These are phyloP conservation scores for Trematocara variabile DNA, from an alignment of 2,113 vertebrate genomes.

Conservation along the genomic window DNA sequence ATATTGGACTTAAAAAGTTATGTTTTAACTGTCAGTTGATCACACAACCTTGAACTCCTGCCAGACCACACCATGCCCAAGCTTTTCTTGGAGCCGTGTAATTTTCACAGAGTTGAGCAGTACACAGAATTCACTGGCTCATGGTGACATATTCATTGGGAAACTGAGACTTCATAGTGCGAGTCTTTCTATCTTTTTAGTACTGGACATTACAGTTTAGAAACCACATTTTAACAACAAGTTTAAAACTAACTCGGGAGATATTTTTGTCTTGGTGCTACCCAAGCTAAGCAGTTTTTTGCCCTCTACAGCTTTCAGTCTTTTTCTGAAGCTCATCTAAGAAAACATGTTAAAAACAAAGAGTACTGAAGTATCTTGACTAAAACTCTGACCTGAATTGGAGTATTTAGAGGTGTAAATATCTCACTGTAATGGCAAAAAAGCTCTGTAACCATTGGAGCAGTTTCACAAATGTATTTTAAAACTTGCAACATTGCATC, in stretches of 20 bases:
- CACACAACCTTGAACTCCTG: neutral
- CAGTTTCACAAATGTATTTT: neutral
- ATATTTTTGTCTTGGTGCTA: neutral
- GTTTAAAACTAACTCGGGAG: neutral
- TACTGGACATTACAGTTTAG: neutral
- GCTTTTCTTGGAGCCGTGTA: neutral
- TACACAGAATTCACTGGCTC: neutral
- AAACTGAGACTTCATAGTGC: neutral
- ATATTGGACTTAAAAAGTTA: neutral
- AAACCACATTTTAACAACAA: neutral
- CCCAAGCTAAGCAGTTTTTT: neutral
- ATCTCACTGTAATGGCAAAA: neutral
- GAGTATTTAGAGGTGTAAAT: neutral
- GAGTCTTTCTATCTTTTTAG: neutral
- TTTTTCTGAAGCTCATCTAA: neutral
- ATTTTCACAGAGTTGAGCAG: neutral
- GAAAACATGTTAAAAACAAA: neutral
- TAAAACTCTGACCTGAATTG: neutral
- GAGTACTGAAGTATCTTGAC: neutral
- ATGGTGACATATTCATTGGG: neutral
- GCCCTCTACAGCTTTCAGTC: neutral
- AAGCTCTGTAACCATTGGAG: neutral
- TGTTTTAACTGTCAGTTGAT: neutral
- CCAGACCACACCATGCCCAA: neutral
- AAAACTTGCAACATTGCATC: fast-evolving